These are phyloP conservation scores for Cheilosia impressa DNA, from an alignment of 2,888 invertebrate species.

Conservation along the genomic window DNA sequence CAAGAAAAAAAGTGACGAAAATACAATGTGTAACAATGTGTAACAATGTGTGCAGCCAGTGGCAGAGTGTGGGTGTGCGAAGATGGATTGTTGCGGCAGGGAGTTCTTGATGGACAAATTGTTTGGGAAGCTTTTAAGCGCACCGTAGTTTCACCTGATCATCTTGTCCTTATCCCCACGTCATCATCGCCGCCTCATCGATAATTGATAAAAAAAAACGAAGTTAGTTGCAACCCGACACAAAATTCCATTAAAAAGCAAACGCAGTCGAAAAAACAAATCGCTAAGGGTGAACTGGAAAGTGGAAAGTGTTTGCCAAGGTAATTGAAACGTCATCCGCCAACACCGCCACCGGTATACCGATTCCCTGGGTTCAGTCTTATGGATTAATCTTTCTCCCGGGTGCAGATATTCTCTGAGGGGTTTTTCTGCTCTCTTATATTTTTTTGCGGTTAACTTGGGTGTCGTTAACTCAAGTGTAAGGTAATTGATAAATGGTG, in stretches of 20 bases:
- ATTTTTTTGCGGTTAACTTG: slow-evolving; percentile 44
- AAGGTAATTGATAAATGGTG: slow-evolving; percentile 69
- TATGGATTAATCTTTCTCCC: slow-evolving; percentile 41
- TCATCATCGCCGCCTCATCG: slow-evolving; percentile 31
- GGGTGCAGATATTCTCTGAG: background rate
- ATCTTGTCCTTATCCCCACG: slow-evolving; percentile 31
- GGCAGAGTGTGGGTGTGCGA: background rate
- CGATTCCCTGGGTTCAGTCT: slow-evolving; percentile 8
- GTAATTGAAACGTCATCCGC: slow-evolving; percentile 51
- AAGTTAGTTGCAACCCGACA: background rate
- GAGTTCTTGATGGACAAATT: slow-evolving; percentile 29
- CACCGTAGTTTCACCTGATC: slow-evolving; percentile 57
- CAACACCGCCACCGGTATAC: background rate
- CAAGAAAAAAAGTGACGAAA: slow-evolving; percentile 15
- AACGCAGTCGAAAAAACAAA: slow-evolving; percentile 2
- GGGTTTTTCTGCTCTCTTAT: background rate
- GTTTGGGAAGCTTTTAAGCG: slow-evolving; percentile 64
- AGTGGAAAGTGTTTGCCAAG: slow-evolving; percentile 24
- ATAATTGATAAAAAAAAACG: slow-evolving; percentile 42
- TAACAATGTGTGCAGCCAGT: slow-evolving; percentile 13
- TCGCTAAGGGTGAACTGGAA: background rate
- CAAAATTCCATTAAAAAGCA: slow-evolving; percentile 3
- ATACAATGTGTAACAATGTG: slow-evolving; percentile 38
- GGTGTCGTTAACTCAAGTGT: slow-evolving; percentile 32
- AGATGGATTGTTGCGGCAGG: slow-evolving; percentile 1